Base-by-base conservation (phyloP, 2,888 invertebrate genomes). In the Rhingia campestris region DNA sequence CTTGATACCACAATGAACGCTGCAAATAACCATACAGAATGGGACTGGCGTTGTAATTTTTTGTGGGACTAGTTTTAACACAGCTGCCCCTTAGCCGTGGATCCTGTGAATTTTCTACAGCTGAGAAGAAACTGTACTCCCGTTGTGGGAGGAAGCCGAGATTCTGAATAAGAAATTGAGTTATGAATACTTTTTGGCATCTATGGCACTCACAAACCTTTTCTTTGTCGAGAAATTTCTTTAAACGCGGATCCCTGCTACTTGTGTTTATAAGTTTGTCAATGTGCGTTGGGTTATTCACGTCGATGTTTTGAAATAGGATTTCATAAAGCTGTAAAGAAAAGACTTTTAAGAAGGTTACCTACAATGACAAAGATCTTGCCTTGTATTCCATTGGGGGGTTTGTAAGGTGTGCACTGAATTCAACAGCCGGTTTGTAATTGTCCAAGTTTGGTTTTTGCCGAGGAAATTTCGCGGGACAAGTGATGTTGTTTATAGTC, bases 1-100 rank as follows among this genome's bases (percentile, higher is more conserved):
- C 82, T 58, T 87, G 88, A 64, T 88, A 88, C 88, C 88, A 88
- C 4, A 86, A 73, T 4, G 88, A 88, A 22, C 86, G 75, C 22
- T 88, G 88, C 2, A 88, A 51, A 22, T 87, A 88, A 33, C 86
- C 86, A 22, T 88, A 88, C 5, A 88, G 85, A 7, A 74, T 54
- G 0, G 77, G 58, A 41, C 82, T 82, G 3, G 45, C 58, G 7
- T 82, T 82, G 51, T 64, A 82, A n/a, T 69, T 3, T 0, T 45
- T 63, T n/a, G 67, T 63, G 4, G 56, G 54, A 10, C 12, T 56
- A 6, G 7, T 39, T 1, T 39, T 82, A 5, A 56, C 63, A 14
- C 10, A 30, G 0, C 73, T 63, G 0, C 49, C 37, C 4, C 82
- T 77, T 33, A 69, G 58, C 30, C 82, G 77, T 14, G 82, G 82